These are phyloP conservation scores for Lanistes nyassanus DNA, from an alignment of 1,140 invertebrate species.

Conservation along the genomic window DNA sequence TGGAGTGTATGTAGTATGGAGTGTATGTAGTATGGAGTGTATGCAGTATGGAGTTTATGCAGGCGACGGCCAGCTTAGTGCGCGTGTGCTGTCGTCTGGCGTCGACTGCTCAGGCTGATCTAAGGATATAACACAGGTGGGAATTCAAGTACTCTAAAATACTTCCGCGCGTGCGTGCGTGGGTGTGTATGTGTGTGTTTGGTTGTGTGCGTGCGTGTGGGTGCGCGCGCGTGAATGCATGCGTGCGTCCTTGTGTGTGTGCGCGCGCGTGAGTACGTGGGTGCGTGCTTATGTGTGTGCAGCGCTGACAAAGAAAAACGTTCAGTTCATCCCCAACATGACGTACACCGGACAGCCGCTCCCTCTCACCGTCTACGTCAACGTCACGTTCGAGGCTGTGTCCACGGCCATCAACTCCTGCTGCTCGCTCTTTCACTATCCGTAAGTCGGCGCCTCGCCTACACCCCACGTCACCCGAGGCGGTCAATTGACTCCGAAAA, in stretches of 20 bases:
- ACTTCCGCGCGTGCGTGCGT: not conserved
- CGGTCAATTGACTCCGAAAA: no score
- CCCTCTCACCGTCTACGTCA: conserved; percentile 30
- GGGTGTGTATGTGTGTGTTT: not conserved
- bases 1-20: no score
- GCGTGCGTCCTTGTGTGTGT: no score
- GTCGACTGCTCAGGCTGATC: no score
- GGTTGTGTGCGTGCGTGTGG: not conserved
- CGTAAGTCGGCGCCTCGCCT: conserved; percentile 25
- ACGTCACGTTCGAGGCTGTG: conserved; percentile 33
- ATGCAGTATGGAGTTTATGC: no score
- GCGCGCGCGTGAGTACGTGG: conserved; percentile 1
- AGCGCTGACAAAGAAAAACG: conserved; percentile 22
- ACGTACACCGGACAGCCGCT: conserved; percentile 5
- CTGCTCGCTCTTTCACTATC: conserved; percentile 27
- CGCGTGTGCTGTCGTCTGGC: no score
- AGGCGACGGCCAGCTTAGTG: no score
- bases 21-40: no score
- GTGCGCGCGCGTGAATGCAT: not conserved
- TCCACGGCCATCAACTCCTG: conserved; percentile 30
- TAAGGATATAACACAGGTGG: no score
- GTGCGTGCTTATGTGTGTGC: conserved; percentile 2
- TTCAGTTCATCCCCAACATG: conserved; percentile 21
- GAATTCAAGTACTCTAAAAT: no score
- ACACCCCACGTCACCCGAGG: no score